Conservation (phyloP, 2,888 invertebrate species). For the Rhodophaea formosa region DNA sequence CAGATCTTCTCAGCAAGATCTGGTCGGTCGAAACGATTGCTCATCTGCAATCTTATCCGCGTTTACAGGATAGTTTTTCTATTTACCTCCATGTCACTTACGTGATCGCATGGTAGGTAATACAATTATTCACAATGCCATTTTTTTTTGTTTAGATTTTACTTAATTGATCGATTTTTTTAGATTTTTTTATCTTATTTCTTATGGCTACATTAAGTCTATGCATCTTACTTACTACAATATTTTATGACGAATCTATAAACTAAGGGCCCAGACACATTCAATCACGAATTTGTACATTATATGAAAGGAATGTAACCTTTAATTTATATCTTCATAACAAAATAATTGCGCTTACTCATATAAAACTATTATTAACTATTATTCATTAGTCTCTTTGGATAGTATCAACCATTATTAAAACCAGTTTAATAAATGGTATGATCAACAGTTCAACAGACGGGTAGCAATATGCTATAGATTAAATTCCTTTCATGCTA, state of each 20-base stretch:
- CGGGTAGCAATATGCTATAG: conserved; percentile 60
- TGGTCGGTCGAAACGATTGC: conserved; percentile 81
- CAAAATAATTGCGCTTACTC: conserved; percentile 64
- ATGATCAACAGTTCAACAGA: conserved; percentile 53
- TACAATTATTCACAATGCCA: conserved; percentile 71
- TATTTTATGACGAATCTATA: conserved; percentile 79
- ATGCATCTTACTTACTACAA: conserved; percentile 64
- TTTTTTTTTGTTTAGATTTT: conserved; percentile 46
- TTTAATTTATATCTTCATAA: conserved; percentile 78
- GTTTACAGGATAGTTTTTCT: conserved; percentile 75
- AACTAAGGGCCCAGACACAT: conserved; percentile 81
- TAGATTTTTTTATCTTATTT: conserved; percentile 40
- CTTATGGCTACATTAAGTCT: conserved; percentile 65
- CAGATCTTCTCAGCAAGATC: conserved; percentile 72
- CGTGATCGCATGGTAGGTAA: conserved; percentile 51
- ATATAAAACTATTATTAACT: conserved; percentile 38
- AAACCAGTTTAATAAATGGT: conserved; percentile 79
- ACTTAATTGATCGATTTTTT: conserved; percentile 41
- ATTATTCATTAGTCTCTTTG: conserved; percentile 69
- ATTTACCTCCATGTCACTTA: conserved; percentile 54
- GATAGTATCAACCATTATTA: conserved; percentile 77
- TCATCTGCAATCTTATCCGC: conserved; percentile 68
- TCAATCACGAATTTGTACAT: conserved; percentile 70
- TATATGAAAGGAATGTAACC: conserved; percentile 80
- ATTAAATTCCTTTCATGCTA: conserved; percentile 73